These are phyloP conservation scores for Xiphorhynchus elegans DNA, from an alignment of 2,113 vertebrate genomes.

Conservation along the genomic window DNA sequence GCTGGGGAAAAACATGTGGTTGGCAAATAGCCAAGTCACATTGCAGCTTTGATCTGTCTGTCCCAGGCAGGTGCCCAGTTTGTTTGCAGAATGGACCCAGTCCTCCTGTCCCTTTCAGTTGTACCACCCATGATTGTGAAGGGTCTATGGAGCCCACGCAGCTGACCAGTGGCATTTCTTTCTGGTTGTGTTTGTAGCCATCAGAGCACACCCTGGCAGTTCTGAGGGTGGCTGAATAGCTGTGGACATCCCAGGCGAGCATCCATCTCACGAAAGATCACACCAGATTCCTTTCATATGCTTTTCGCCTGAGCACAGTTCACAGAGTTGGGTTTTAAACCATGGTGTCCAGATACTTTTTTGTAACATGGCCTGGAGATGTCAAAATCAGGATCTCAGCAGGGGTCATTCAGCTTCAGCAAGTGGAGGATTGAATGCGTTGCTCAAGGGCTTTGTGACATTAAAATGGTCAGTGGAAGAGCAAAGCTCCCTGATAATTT, in stretches of 20 bases:
- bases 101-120: not conserved
- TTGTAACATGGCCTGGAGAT: not conserved
- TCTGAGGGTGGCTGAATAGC: not conserved
- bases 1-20: accelerated
- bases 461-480: not conserved
- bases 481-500: not conserved
- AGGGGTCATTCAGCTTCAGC: not conserved
- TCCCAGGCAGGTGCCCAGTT: not conserved
- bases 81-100: not conserved
- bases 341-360: not conserved
- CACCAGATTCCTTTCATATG: not conserved
- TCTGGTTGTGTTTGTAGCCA: not conserved
- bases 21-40: not conserved
- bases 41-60: not conserved
- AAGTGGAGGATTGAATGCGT: not conserved
- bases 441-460: not conserved
- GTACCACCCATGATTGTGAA: accelerated
- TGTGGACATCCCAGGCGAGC: not conserved
- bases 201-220: not conserved
- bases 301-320: not conserved
- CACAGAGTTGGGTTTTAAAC: not conserved
- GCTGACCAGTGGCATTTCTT: not conserved
- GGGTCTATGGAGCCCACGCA: not conserved
- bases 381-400: not conserved
- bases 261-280: not conserved